A percentile compares a stretch with the other conserved stretches of the same genome.
phyloP scores from a whole-genome alignment of 2,797 vertebrate species.

The Oreochromis mossambicus region DNA sequence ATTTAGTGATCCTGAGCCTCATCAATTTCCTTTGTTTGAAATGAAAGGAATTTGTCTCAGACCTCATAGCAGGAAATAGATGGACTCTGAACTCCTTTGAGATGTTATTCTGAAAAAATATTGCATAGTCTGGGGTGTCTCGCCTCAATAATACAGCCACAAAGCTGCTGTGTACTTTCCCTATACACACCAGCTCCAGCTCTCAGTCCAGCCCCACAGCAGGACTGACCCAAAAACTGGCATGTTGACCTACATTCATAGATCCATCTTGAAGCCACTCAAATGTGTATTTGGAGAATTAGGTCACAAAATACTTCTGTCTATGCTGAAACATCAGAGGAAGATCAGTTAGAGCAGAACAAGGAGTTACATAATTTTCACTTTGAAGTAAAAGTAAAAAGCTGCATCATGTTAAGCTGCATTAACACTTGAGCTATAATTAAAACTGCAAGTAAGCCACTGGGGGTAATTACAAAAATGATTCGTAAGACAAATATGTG shows the following conservation, averaged over 20 bases:
- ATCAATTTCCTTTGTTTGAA: neutral
- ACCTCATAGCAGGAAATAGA: neutral
- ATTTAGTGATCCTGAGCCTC: neutral
- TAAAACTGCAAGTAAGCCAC: neutral
- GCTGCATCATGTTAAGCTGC: neutral
- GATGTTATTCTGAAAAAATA: neutral
- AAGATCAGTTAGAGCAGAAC: conserved; percentile 32
- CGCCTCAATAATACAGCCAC: neutral
- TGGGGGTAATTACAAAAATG: neutral
- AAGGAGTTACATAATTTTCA: conserved; percentile 33
- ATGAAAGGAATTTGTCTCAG: neutral
- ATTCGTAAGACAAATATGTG: neutral
- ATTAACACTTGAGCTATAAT: conserved; percentile 7
- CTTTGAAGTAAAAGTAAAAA: conserved; percentile 24
- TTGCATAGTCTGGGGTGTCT: neutral
- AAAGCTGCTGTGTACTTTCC: neutral
- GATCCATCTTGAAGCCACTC: neutral
- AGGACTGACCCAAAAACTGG: neutral
- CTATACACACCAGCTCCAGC: neutral
- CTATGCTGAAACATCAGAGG: conserved; percentile 23
- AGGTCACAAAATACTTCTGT: conserved; percentile 41
- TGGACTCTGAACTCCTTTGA: neutral
- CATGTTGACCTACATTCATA: conserved; percentile 41
- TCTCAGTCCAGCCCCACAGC: neutral
- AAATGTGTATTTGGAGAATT: conserved; percentile 37